Percentiles rank a stretch among this genome's conserved stretches.
These are phyloP conservation scores for Lepisosteus osseus DNA, from an alignment of 2,113 vertebrate species.

Conservation along the genomic window DNA sequence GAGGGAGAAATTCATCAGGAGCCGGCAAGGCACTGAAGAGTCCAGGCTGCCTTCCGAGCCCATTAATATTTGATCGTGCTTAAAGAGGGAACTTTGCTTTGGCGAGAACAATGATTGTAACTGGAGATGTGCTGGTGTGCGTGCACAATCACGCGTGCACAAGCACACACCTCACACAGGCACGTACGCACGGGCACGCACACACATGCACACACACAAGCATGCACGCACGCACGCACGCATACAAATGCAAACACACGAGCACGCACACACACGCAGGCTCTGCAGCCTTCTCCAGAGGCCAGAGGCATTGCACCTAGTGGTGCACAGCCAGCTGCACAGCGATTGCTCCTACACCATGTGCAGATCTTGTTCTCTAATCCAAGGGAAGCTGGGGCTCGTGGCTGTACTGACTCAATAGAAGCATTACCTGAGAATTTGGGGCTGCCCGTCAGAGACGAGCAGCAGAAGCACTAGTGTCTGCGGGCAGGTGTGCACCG, in stretches of 20 bases:
- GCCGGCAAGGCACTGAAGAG: not conserved
- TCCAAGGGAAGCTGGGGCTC: too few species aligned
- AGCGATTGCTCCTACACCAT: too few species aligned
- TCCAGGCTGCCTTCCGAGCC: not conserved
- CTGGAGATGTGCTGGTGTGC: not conserved
- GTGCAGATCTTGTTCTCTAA: too few species aligned
- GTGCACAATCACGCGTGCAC: not conserved
- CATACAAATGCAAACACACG: not conserved
- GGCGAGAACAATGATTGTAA: not conserved
- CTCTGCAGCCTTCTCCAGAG: not conserved
- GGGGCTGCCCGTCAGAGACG: too few species aligned
- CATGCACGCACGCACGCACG: too few species aligned
- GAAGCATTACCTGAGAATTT: too few species aligned
- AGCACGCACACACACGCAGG: not conserved
- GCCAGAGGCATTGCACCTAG: too few species aligned
- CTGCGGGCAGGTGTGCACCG: too few species aligned
- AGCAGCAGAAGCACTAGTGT: too few species aligned
- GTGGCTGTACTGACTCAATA: too few species aligned
- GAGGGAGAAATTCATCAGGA: not conserved
- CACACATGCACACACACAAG: too few species aligned
- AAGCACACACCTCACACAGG: not conserved
- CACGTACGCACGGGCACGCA: not conserved
- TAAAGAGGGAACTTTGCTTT: not conserved
- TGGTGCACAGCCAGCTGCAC: too few species aligned
- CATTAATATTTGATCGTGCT: conserved; percentile 6